Percentiles rank a stretch among this genome's conserved stretches.
phyloP scores from a whole-genome alignment of 2,888 invertebrate genomes.

The Synanthedon formicaeformis region DNA sequence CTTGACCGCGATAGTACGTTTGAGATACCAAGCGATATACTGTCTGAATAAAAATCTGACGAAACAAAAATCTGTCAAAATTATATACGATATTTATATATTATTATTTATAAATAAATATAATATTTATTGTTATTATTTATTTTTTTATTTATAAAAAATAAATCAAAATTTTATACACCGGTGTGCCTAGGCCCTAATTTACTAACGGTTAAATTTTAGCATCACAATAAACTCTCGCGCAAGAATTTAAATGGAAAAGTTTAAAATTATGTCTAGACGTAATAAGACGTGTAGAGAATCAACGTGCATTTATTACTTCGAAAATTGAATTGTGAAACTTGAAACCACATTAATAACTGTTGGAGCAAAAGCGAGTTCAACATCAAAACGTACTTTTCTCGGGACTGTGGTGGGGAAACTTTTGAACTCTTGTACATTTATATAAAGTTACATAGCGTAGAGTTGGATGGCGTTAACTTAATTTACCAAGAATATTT shows the following conservation, averaged over 20 bases:
- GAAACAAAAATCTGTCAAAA: no score
- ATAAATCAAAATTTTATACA: no score
- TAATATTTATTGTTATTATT: no score
- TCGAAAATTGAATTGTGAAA: slow-evolving; percentile 2
- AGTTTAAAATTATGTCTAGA: slow-evolving; percentile 2
- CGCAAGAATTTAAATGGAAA: background rate
- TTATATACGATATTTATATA: no score
- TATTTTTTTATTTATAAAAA: no score
- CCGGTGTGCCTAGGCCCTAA: no score
- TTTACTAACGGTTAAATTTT: no score
- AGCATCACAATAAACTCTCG: background rate
- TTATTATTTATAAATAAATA: no score
- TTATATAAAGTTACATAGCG: background rate
- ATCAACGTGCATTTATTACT: slow-evolving; percentile 1
- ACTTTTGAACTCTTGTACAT: background rate
- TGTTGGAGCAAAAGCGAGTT: slow-evolving; percentile 1
- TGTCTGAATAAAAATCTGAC: no score
- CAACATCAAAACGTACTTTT: slow-evolving; percentile 3
- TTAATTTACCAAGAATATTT: background rate
- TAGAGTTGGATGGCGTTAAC: background rate
- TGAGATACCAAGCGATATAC: no score
- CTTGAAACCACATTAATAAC: slow-evolving; percentile 2
- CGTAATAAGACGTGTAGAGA: slow-evolving; percentile 1
- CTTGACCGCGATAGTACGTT: no score
- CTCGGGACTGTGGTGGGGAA: background rate